A percentile compares a stretch with the other conserved stretches of the same genome.
phyloP scores from a whole-genome alignment of 2,113 vertebrate species.

The Cyphomyrus plagiostoma region DNA sequence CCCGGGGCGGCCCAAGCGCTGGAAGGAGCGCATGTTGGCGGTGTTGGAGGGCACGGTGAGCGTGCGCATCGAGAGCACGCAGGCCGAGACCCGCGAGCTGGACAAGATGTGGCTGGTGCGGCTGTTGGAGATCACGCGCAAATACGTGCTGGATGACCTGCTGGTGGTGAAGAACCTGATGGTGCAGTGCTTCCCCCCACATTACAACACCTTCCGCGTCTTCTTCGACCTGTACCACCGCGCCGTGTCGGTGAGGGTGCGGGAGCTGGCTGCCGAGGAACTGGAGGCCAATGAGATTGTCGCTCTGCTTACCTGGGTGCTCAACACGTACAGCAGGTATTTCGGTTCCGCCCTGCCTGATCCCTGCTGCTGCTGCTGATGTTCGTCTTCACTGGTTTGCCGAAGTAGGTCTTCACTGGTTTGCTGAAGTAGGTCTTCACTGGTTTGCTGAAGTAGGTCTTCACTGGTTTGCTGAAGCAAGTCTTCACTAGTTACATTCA shows the following conservation, averaged over 20 bases:
- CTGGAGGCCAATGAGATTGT: slow-evolving; percentile 95
- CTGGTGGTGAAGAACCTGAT: slow-evolving; percentile 80
- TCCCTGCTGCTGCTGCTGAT: not conserved
- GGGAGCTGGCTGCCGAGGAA: slow-evolving; percentile 82
- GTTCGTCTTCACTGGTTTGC: not conserved
- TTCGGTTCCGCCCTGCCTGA: not conserved
- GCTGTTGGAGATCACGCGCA: slow-evolving; percentile 86
- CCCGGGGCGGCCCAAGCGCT: slow-evolving; percentile 84
- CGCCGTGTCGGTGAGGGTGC: slow-evolving; percentile 75
- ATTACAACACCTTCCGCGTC: slow-evolving; percentile 82
- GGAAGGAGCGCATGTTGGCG: slow-evolving; percentile 88
- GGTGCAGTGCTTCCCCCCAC: slow-evolving; percentile 87
- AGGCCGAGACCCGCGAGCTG: slow-evolving; percentile 81
- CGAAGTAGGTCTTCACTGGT: not conserved
- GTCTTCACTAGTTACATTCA: not conserved
- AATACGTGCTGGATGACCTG: slow-evolving; percentile 87
- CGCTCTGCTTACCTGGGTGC: slow-evolving; percentile 86
- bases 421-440: not conserved
- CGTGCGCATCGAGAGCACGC: slow-evolving; percentile 84
- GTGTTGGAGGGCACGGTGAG: slow-evolving; percentile 82
- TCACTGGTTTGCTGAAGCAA: not conserved
- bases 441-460: not conserved
- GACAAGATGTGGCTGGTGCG: slow-evolving; percentile 99
- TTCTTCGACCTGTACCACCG: slow-evolving; percentile 81
- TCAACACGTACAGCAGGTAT: slow-evolving; percentile 92